Percentiles rank a stretch among this genome's conserved stretches.
phyloP scores from a whole-genome alignment of 2,113 vertebrate species.

The Abramis brama region DNA sequence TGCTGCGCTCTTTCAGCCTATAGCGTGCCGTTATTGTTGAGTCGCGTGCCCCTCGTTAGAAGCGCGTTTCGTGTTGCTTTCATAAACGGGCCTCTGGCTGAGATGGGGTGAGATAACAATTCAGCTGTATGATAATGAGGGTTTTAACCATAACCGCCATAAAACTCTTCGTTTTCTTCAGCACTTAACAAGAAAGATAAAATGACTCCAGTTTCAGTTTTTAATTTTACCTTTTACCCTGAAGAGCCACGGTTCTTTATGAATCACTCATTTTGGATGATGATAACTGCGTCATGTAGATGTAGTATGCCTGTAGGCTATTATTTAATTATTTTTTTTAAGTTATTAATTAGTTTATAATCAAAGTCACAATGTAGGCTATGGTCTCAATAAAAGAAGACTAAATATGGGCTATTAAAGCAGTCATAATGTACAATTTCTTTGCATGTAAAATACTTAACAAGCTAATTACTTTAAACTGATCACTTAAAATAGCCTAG shows the following conservation, averaged over 20 bases:
- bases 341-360: neutral
- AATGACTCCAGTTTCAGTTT: neutral
- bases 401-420: neutral
- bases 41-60: constrained; percentile 68
- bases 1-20: constrained; percentile 59
- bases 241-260: neutral
- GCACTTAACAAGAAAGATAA: neutral
- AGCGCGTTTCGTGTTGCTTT: constrained; percentile 63
- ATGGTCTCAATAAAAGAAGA: too few species aligned
- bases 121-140: constrained; percentile 80
- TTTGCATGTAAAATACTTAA: neutral
- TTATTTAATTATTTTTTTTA: neutral
- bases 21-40: constrained; percentile 72
- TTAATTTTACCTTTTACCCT: neutral
- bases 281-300: neutral
- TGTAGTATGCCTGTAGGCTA: neutral
- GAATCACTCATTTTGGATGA: neutral
- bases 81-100: constrained; percentile 55
- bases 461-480: neutral
- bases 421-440: neutral
- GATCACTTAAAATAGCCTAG: neutral
- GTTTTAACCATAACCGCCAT: constrained; percentile 36
- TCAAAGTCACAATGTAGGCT: neutral
- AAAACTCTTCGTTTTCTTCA: neutral
- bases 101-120: constrained; percentile 62